Percentiles rank a stretch among this genome's conserved stretches.
phyloP scores from a whole-genome alignment of 92 coral and sea anemone genomes.

The Umimayanthus chanpuru region DNA sequence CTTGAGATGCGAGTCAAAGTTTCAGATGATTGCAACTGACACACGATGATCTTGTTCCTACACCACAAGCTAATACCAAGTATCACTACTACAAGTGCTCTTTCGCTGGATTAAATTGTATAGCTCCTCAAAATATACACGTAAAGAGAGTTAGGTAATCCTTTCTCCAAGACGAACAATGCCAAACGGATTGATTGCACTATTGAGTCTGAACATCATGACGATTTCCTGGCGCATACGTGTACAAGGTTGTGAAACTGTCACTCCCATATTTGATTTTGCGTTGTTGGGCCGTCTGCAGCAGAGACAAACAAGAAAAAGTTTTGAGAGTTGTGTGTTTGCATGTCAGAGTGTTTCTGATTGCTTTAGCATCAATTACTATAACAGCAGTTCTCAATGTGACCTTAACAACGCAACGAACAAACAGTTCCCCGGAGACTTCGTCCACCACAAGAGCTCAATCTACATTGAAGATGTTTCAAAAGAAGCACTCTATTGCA shows the following conservation, averaged over 20 bases:
- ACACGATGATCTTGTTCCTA: too few species aligned
- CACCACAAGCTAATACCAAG: too few species aligned
- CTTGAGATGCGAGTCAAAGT: too few species aligned
- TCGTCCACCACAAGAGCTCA: background rate
- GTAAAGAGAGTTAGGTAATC: background rate
- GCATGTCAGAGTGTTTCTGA: constrained; percentile 4
- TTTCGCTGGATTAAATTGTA: too few species aligned
- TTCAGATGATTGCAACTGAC: too few species aligned
- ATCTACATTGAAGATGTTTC: too few species aligned
- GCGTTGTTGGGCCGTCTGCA: constrained; percentile 4
- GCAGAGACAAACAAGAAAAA: background rate
- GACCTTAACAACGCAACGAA: too few species aligned
- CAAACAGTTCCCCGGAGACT: constrained; percentile 4
- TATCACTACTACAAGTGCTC: too few species aligned
- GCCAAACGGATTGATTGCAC: background rate
- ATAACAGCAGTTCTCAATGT: background rate
- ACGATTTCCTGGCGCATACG: background rate
- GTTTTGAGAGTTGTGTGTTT: constrained; percentile 9
- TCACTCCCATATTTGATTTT: background rate
- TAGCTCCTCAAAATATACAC: too few species aligned
- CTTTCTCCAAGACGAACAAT: background rate
- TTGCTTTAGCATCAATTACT: constrained; percentile 23
- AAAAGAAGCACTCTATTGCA: background rate
- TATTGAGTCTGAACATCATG: background rate
- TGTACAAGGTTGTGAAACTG: background rate